phyloP scores from a whole-genome alignment of 2,113 vertebrate genomes.

The Pterocles gutturalis region DNA sequence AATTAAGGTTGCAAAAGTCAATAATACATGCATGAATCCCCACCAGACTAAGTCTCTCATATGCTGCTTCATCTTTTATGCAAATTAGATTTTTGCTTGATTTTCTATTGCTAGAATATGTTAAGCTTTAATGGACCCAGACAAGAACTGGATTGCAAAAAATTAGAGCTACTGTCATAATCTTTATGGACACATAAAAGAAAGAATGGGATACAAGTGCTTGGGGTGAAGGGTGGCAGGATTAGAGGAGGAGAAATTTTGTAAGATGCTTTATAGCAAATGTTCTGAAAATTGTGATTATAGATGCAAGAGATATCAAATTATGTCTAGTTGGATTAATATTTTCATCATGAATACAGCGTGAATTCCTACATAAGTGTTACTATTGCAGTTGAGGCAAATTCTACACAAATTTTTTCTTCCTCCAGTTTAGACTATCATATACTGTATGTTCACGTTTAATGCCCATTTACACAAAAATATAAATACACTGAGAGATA shows the following conservation, averaged over 20 bases:
- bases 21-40: neutral
- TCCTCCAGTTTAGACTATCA: neutral
- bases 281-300: neutral
- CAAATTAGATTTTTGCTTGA: constrained; percentile 36
- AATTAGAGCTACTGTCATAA: constrained; percentile 31
- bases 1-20: constrained; percentile 10
- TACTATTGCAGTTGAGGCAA: neutral
- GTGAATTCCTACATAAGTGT: neutral
- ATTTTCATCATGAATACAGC: neutral
- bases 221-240: neutral
- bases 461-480: neutral
- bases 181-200: neutral
- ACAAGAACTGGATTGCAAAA: constrained; percentile 54
- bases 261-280: neutral
- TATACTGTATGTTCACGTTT: neutral
- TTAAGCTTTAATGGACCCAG: constrained; percentile 61
- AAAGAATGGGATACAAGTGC: neutral
- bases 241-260: neutral
- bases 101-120: constrained; percentile 19
- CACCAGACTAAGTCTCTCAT: constrained; percentile 9
- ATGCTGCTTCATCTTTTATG: constrained; percentile 51
- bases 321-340: neutral
- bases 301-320: neutral
- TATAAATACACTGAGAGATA: neutral
- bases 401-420: neutral